Conservation (phyloP, 2,888 invertebrate species). For the Synergus laeviventris region DNA sequence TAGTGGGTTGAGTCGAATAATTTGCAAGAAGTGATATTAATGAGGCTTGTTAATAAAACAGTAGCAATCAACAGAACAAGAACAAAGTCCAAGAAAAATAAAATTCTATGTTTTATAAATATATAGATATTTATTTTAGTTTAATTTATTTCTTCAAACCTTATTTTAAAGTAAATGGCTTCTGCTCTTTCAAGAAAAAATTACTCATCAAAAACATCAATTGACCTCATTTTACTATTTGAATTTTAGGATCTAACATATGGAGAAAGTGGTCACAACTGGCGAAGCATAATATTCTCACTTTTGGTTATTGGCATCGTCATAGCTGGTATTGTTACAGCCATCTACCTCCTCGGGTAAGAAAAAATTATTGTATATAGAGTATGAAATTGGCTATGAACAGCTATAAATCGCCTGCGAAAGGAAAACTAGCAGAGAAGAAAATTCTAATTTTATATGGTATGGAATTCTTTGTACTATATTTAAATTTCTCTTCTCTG, state of each 20-base stretch:
- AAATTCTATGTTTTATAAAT: no score
- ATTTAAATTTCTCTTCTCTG: no score
- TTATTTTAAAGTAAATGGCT: not conserved
- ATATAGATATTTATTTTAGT: not conserved
- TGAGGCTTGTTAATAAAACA: not conserved
- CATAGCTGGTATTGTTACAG: slow-evolving; percentile 91
- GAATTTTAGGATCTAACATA: slow-evolving; percentile 85
- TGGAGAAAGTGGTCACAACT: slow-evolving; percentile 89
- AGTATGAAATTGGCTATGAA: no score
- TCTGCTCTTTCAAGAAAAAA: not conserved
- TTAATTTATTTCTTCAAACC: not conserved
- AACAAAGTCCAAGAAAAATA: not conserved
- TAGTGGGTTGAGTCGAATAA: not conserved
- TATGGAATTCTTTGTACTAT: no score
- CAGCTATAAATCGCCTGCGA: no score
- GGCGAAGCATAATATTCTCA: slow-evolving; percentile 92
- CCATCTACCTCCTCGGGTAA: slow-evolving; percentile 91
- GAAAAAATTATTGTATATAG: slow-evolving; percentile 66
- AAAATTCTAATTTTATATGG: no score
- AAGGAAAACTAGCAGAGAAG: no score
- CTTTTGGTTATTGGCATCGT: slow-evolving; percentile 91
- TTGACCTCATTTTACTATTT: slow-evolving; percentile 16
- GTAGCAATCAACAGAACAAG: not conserved
- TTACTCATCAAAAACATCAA: not conserved
- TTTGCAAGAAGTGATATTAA: not conserved